Base-by-base conservation (phyloP, 2,797 vertebrate species). In the Rhynchonycteris naso region DNA sequence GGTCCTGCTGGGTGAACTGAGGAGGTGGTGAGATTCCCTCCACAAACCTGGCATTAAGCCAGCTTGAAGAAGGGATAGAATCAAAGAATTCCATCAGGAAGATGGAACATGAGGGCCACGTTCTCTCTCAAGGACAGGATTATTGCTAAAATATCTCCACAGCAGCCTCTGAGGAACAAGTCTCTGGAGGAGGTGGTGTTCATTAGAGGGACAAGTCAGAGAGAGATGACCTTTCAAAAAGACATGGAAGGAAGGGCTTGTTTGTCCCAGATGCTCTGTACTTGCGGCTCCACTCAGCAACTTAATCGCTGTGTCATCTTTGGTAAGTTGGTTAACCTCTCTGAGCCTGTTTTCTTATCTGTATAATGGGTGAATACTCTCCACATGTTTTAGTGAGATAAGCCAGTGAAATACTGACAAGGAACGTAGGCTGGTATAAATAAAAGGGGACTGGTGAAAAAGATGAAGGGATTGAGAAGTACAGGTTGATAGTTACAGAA, bases 1-100 rank as follows among this genome's bases (percentile, higher is more conserved):
- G 69, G 59, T 90, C 93, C 94, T 90, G 86, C 95, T 94, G 94
- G 50, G 80, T 82, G 69, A 91, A 52, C 68, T n/a, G 47, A 90
- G 74, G 87, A 87, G 66, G 59, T 33, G 54, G 81, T 79, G 50
- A 30, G 14, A 28, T 79, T 81, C 58, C 66, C 72, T 56, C 68
- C 33, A 90, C 24, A 50, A 47, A 58, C 76, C 63, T 95, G 84
- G 84, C 84, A 88, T 95, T 94, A 90, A 87, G 89, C 91, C 66
- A 75, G 87, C 35, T 88, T 7, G 8, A 87, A 76, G 59, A 95
- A 94, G 80, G 35, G 75, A 9, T 38, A 2, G 81, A 82, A 93
- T 88, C 84, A 90, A 94, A 95, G 75, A 75, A 75, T 87, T 78
- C 22, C n/a, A 91, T 58, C 22, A 78, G 75, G 71, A 90, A 50